Evolutionary conservation across 2,113 vertebrate genomes (phyloP).

Genomic region (Phoxinus phoxinus): DNA sequence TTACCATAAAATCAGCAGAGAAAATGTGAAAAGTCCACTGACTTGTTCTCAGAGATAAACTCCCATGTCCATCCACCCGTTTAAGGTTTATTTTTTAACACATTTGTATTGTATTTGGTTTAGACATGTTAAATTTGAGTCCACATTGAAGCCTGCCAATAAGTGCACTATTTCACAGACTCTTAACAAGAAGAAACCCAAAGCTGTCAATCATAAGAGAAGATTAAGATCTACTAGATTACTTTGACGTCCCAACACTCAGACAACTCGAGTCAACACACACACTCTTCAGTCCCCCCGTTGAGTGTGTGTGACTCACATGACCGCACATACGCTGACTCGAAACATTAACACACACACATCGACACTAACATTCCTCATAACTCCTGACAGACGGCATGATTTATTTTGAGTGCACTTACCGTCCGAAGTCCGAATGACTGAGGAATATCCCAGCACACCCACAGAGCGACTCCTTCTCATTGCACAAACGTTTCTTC

Average conservation of each 20-base stretch:
- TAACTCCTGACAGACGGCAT: background rate
- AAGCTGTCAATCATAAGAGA: background rate
- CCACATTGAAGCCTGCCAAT: background rate
- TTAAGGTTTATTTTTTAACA: background rate
- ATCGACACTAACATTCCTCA: background rate
- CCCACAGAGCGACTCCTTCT: slow-evolving; percentile 38
- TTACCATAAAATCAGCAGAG: too few relatives aligned
- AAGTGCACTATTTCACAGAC: background rate
- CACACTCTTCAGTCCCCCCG: background rate
- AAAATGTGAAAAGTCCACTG: too few relatives aligned
- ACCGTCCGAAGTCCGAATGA: slow-evolving; percentile 27
- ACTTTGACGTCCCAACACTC: background rate
- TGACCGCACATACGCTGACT: slow-evolving; percentile 8
- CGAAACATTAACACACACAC: slow-evolving; percentile 28
- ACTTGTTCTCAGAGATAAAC: too few relatives aligned
- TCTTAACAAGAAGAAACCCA: background rate
- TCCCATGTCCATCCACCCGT: background rate
- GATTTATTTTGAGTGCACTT: slow-evolving; percentile 32
- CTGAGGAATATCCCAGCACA: slow-evolving; percentile 29
- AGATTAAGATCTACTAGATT: background rate
- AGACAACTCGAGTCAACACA: background rate
- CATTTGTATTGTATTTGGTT: background rate
- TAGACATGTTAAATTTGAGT: background rate
- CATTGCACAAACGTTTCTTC: slow-evolving; percentile 47
- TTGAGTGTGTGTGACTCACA: slow-evolving; percentile 47